Percentiles rank a stretch among this genome's conserved stretches.
Evolutionary conservation across 2,113 vertebrate species (phyloP).

Genomic region (Oostethus manadensis): DNA sequence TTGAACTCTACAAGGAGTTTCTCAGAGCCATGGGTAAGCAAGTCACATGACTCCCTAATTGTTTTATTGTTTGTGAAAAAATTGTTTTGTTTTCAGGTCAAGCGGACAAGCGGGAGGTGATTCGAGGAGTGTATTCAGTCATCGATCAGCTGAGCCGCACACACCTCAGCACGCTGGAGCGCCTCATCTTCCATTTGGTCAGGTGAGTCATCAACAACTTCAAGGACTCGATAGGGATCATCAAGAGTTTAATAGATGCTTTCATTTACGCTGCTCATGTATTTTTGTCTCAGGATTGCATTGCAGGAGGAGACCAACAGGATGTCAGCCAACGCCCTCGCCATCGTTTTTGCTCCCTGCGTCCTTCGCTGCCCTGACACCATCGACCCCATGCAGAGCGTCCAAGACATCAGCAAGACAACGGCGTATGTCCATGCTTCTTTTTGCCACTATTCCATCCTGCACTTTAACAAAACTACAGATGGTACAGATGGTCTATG

Average conservation of each 20-base stretch:
- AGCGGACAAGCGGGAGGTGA: slow-evolving; percentile 85
- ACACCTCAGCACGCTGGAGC: slow-evolving; percentile 89
- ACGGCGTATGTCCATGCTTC: slow-evolving; percentile 90
- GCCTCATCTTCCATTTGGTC: slow-evolving; percentile 95
- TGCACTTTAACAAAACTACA: background rate
- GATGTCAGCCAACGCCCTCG: slow-evolving; percentile 95
- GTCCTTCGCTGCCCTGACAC: slow-evolving; percentile 93
- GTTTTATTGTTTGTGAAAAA: background rate
- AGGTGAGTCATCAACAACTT: slow-evolving; percentile 69
- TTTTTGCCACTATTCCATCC: background rate
- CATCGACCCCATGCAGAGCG: slow-evolving; percentile 89
- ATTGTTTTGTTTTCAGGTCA: slow-evolving; percentile 71
- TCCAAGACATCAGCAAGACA: slow-evolving; percentile 96
- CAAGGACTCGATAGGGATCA: too few species aligned
- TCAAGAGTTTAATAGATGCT: too few species aligned
- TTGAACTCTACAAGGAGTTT: slow-evolving; percentile 96
- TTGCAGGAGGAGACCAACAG: slow-evolving; percentile 96
- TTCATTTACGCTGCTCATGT: background rate
- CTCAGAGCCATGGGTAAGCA: slow-evolving; percentile 90
- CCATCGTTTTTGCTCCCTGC: slow-evolving; percentile 97
- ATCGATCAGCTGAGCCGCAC: slow-evolving; percentile 95
- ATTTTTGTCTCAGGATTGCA: slow-evolving; percentile 77
- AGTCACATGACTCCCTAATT: background rate
- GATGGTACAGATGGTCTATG: too few species aligned
- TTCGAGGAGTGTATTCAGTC: slow-evolving; percentile 87